Base-by-base conservation (phyloP, 1,140 invertebrate genomes). In the Temnothorax nylanderi region DNA sequence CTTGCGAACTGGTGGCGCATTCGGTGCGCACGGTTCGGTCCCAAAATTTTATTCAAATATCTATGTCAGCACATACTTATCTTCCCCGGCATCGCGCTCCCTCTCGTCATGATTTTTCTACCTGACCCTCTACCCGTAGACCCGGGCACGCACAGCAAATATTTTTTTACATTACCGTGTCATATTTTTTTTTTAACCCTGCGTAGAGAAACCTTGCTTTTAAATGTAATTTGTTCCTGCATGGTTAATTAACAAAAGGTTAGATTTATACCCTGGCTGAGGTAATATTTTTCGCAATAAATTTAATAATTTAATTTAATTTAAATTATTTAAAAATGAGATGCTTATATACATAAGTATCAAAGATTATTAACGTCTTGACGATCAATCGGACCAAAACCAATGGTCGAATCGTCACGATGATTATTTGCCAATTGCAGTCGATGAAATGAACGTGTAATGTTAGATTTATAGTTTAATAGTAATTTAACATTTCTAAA, bases 21-120 rank as follows among this genome's bases (percentile, higher is more conserved):
- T 82, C 21, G 26, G 37, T 41, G 85, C 76, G 47, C 51, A 54
- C 60, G 34, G 26, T 56, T 69, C 16, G n/a, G 16, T 47, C 18
- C 34, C 54, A 51, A 58, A 65, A 44, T 85, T 87, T 87, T 85
- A 58, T 85, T 82, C 78, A 72, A 82, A 82, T 82, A 82, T 87
- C 85, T 82, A 62, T 64, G 85, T 87, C 77, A 82, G 77, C 85
- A 71, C 65, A 56, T 67, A 72, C 51, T 72, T 82, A 82, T 82
- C 80, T 82, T 18, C 11, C 4, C 67, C 21, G 32, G 18, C 54
- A 34, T 72, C 26, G 26, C 26, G 6, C 49, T 47, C 41, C 21
- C 34, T 26, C 13, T 26, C 37, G 67, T 7, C 65, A 51, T 51
- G 65, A 82, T 82, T 82, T 60, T 34, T 37, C 44, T 13, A 10